Evolutionary conservation across 2,113 vertebrate species (phyloP).

Genomic region (Eleginops maclovinus): DNA sequence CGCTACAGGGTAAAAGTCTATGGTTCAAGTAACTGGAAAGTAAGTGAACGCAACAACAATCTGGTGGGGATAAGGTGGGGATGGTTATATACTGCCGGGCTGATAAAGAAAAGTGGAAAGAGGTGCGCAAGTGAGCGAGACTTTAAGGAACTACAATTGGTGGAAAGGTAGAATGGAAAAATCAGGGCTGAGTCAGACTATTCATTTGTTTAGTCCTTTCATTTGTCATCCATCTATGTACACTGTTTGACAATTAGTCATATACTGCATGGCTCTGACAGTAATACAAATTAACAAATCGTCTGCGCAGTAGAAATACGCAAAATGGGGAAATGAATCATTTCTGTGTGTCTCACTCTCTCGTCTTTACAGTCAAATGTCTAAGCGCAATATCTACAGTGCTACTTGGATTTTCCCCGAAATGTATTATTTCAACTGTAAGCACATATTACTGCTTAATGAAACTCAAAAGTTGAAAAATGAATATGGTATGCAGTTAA

Average conservation of each 20-base stretch:
- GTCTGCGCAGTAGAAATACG: background rate
- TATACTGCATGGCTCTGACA: background rate
- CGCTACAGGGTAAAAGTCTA: no score
- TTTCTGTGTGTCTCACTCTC: background rate
- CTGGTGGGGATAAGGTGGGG: no score
- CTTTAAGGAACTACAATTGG: no score
- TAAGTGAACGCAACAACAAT: no score
- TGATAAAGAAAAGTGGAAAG: no score
- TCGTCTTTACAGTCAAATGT: background rate
- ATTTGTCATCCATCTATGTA: background rate
- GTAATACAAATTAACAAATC: background rate
- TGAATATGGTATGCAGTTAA: no score
- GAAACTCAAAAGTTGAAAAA: background rate
- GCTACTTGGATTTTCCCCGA: background rate
- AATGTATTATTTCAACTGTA: no score
- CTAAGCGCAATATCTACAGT: background rate
- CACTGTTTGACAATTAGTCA: background rate
- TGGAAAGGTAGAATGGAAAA: no score
- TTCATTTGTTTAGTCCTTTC: background rate
- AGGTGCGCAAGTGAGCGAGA: background rate
- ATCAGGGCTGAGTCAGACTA: background rate
- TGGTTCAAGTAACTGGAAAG: no score
- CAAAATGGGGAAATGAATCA: background rate
- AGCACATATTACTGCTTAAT: no score
- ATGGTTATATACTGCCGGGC: no score